phyloP scores from a whole-genome alignment of 1,140 invertebrate genomes.

The Arctopsyche grandis region DNA sequence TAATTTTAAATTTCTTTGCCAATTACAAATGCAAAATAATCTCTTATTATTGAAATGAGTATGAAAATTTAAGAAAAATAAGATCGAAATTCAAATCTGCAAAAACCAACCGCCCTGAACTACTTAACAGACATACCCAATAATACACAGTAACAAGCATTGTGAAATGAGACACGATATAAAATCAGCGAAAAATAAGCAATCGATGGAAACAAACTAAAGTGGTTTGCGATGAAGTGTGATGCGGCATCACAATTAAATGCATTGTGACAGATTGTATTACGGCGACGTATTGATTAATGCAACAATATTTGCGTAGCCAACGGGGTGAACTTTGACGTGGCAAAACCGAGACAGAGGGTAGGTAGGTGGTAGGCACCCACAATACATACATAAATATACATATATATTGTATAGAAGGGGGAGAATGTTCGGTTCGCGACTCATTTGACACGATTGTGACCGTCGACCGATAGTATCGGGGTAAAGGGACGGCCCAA shows the following conservation, averaged over 20 bases:
- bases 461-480: slow-evolving; percentile 23
- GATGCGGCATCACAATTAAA: background rate
- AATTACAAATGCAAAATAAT: too few species aligned
- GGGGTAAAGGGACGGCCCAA: slow-evolving; percentile 10
- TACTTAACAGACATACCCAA: too few species aligned
- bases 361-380: background rate
- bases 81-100: too few species aligned
- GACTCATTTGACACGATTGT: slow-evolving; percentile 42
- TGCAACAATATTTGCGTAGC: slow-evolving; percentile 30
- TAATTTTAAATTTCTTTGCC: too few species aligned
- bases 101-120: too few species aligned
- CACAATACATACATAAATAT: too few species aligned
- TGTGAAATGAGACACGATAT: too few species aligned
- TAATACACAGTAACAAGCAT: too few species aligned
- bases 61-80: too few species aligned
- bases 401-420: too few species aligned
- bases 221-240: slow-evolving; percentile 2
- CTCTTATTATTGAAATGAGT: too few species aligned
- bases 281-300: slow-evolving; percentile 12
- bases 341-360: slow-evolving; percentile 7
- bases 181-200: background rate
- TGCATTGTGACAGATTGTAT: background rate
- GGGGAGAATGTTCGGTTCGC: background rate
- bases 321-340: slow-evolving; percentile 13
- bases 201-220: background rate